Base-by-base conservation (phyloP, 2,797 vertebrate species). In the Euphonia xanthogaster region DNA sequence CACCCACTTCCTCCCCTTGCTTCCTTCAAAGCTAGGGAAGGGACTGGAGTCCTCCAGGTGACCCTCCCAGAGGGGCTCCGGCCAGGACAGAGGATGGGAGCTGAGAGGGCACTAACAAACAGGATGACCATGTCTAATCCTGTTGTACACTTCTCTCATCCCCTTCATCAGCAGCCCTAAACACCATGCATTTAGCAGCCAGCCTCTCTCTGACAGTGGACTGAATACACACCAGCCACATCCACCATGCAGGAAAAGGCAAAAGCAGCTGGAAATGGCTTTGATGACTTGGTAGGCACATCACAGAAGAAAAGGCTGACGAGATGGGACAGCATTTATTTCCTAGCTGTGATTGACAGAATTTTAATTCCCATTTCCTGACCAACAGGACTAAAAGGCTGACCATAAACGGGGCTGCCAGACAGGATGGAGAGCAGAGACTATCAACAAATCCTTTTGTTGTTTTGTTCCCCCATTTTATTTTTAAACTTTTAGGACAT, bases 281-380 rank as follows among this genome's bases (percentile, higher is more conserved):
- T 54, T 84, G 61, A 39, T 75, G 35, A 66, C 27, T 62, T 58
- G 16, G 54, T 39, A 63, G 54, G 14, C 27, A 47, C 45, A 19
- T 18, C 58, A 24, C n/a, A 95, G 55, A 90, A 93, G 58, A 75
- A 91, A 84, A 60, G 7, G 10, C 22, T 93, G 16, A n/a, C 3
- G 20, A 18, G 44, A 80, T 53, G 30, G 27, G 60, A 78, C 27
- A 74, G 27, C 1, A 0, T 68, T 76, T 83, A 58, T 71, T 86
- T 91, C 47, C 68, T 89, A n/a, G 53, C 86, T 87, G 39, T 96
- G 95, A 95, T 31, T 88, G 96, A 96, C 86, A 91, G 86, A 94
- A 91, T 33, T 95, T 97, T 77, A 95, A 94, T 61, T 92, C 61
- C 68, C 90, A 51, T 92, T 97, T 96, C 96, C 96, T 96, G 65